These are phyloP conservation scores for Pseudanteris insignis DNA, from an alignment of 2,888 invertebrate genomes.

Conservation along the genomic window DNA sequence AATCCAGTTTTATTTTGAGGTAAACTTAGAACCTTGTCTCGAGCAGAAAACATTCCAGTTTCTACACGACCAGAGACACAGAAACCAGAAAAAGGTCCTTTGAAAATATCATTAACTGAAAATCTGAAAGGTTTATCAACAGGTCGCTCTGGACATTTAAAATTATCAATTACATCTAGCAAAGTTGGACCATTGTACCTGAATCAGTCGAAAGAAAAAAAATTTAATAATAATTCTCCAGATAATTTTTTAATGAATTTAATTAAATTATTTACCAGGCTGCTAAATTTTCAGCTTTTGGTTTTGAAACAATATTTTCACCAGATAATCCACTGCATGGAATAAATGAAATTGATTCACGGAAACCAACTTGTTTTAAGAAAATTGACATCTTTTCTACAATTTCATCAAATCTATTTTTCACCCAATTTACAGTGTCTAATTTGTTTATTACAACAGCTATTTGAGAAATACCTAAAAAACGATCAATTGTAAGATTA, in stretches of 20 bases:
- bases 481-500: too few relatives aligned
- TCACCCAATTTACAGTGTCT: constrained; percentile 94
- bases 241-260: constrained; percentile 9
- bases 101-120: constrained; percentile 94
- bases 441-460: constrained; percentile 97
- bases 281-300: constrained; percentile 72
- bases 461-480: constrained; percentile 87
- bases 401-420: constrained; percentile 91
- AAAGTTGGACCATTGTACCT: constrained; percentile 88
- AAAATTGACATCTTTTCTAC: constrained; percentile 81
- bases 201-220: too few relatives aligned
- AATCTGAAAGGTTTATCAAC: constrained; percentile 89
- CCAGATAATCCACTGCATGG: constrained; percentile 98
- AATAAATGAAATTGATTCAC: constrained; percentile 88
- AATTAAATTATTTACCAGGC: too few relatives aligned
- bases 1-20: constrained; percentile 85
- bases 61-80: constrained; percentile 92
- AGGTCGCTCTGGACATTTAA: constrained; percentile 86
- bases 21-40: constrained; percentile 87
- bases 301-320: constrained; percentile 82
- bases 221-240: not conserved
- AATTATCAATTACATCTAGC: constrained; percentile 85
- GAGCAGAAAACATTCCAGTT: constrained; percentile 85
- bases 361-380: constrained; percentile 90
- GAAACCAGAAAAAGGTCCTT: constrained; percentile 89